Percentiles rank a stretch among this genome's conserved stretches.
Conservation (phyloP, 2,797 vertebrate species). For the Sciaenops ocellatus region DNA sequence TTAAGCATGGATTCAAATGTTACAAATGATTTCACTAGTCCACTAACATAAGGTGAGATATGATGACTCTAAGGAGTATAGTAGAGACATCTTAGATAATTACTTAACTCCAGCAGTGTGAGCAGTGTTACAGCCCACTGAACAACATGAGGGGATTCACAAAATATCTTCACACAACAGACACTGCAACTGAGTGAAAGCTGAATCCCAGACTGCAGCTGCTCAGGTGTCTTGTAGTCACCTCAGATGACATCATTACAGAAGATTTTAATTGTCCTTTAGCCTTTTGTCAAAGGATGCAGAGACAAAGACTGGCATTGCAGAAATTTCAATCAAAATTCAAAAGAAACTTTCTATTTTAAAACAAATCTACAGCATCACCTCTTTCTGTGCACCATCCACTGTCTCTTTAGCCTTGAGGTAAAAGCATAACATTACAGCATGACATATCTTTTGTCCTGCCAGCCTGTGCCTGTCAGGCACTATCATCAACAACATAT, state of each 20-base stretch:
- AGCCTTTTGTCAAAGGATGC: neutral
- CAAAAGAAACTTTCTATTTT: neutral
- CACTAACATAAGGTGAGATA: neutral
- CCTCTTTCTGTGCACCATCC: neutral
- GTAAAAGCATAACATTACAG: neutral
- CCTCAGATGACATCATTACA: neutral
- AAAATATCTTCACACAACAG: neutral
- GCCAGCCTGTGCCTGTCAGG: constrained; percentile 20
- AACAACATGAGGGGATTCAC: neutral
- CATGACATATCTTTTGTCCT: constrained; percentile 38
- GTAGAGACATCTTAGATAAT: neutral
- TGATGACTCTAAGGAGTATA: neutral
- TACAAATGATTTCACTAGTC: too few species aligned
- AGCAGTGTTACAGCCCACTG: neutral
- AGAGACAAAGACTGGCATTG: neutral
- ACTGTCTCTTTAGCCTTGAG: constrained; percentile 5
- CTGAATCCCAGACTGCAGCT: neutral
- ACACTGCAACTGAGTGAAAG: neutral
- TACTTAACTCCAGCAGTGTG: constrained; percentile 1
- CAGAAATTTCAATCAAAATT: neutral
- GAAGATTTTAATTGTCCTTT: too few species aligned
- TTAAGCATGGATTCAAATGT: neutral
- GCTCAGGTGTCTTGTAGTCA: neutral
- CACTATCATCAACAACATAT: constrained; percentile 32
- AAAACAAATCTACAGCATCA: neutral